Percentiles rank a stretch among this genome's conserved stretches.
Evolutionary conservation across 2,113 vertebrate genomes (phyloP).

Genomic region (Siniperca knerii): DNA sequence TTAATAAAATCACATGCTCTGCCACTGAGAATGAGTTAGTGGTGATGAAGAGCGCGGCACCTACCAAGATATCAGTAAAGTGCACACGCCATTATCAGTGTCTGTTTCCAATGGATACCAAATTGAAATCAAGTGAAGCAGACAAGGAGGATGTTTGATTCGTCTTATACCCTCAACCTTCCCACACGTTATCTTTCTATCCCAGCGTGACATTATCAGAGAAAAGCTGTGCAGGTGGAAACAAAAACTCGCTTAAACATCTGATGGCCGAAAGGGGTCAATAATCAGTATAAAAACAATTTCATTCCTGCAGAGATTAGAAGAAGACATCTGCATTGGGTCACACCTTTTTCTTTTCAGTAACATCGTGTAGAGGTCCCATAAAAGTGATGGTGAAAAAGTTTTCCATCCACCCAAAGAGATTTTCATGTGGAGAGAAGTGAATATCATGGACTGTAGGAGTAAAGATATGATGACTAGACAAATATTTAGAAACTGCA

Average conservation of each 20-base stretch:
- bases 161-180: constrained; percentile 32
- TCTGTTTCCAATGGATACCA: constrained; percentile 52
- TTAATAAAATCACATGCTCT: constrained; percentile 11
- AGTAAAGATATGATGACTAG: neutral
- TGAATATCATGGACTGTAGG: neutral
- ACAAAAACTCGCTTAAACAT: constrained; percentile 45
- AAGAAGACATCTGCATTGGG: constrained; percentile 20
- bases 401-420: constrained; percentile 12
- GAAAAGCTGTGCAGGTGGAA: constrained; percentile 55
- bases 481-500: neutral
- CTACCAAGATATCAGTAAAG: constrained; percentile 47
- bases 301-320: constrained; percentile 24
- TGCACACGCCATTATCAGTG: constrained; percentile 43
- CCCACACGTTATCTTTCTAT: constrained; percentile 47
- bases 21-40: constrained; percentile 22
- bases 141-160: constrained; percentile 43
- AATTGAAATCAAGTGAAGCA: constrained; percentile 67
- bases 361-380: constrained; percentile 9
- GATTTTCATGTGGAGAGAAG: neutral
- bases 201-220: constrained; percentile 44
- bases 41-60: constrained; percentile 24
- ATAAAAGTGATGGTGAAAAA: constrained; percentile 1
- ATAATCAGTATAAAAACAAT: constrained; percentile 30
- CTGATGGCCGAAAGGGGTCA: constrained; percentile 15
- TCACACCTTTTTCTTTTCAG: constrained; percentile 16